Evolutionary conservation across 2,888 invertebrate species (phyloP).

Genomic region (Tachina lurida): DNA sequence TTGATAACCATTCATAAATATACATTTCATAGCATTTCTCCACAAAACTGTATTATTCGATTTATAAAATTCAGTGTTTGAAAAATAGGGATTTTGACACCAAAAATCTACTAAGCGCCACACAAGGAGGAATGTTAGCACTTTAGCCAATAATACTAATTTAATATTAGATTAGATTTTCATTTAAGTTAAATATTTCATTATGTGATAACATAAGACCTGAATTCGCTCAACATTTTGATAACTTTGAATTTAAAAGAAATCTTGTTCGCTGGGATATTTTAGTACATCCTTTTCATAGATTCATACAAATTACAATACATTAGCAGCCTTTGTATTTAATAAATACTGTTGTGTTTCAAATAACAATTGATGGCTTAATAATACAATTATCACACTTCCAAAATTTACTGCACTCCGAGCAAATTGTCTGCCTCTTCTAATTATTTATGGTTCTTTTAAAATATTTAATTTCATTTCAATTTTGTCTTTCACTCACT

Average conservation of each 20-base stretch:
- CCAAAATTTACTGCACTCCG: neutral
- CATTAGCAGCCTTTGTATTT: neutral
- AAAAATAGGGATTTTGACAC: too few species aligned
- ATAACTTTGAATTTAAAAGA: neutral
- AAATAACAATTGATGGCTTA: constrained; percentile 12
- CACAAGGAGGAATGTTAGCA: neutral
- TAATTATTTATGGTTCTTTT: neutral
- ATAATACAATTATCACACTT: constrained; percentile 35
- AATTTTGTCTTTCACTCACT: neutral
- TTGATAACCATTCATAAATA: too few species aligned
- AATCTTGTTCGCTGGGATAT: neutral
- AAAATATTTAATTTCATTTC: neutral
- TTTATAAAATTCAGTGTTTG: too few species aligned
- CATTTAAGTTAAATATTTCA: too few species aligned
- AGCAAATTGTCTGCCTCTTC: neutral
- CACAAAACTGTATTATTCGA: too few species aligned
- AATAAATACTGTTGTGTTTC: neutral
- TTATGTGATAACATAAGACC: too few species aligned
- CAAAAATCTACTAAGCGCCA: neutral
- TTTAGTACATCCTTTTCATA: neutral
- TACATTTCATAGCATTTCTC: too few species aligned
- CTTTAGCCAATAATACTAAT: too few species aligned
- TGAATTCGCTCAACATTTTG: too few species aligned
- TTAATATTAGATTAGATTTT: too few species aligned
- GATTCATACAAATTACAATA: neutral